Evolutionary conservation across 2,113 vertebrate genomes (phyloP), one percentile per base, ranked within the genome.

Genomic region (Electrona antarctica): DNA sequence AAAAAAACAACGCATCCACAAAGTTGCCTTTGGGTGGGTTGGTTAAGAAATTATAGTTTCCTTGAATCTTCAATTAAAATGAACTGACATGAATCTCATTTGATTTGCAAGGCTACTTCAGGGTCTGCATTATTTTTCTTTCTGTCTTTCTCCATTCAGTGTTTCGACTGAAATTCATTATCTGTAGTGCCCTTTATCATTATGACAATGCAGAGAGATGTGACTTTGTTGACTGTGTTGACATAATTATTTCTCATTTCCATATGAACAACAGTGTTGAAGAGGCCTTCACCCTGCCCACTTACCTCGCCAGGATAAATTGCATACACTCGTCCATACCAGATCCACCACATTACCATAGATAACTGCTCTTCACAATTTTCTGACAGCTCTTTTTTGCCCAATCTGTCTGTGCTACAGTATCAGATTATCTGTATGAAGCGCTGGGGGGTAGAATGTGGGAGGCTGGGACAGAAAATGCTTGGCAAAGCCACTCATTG

Each of bases 211-310:
- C 74, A 29, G 61, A 75, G 83, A 76, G 81, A 80, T 71, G 75
- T 78, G 71, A 73, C 71, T 41, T 41, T 41, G 67, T 77, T 78
- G 85, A 89, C 83, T 73, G 79, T 77, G 71, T 84, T 77, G 80
- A 87, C 85, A 90, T 87, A 72, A 87, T 90, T 83, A 87, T 61
- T 69, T 71, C 83, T 89, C 77, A 89, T 90, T 88, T 87, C 83
- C 85, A 90, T 85, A 73, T 75, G 66, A 88, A 87, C 60, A 71
- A 69, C 69, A 51, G 67, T 0, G 9, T 59, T 80, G 78, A 80
- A 80, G 80, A 85, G 74, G 81, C 74, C 84, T 87, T 85, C 82
- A 79, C 77, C 79, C 64, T 80, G 73, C 72, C 70, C 73, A 77
- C 78, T 78, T 85, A 79, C 75, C 71, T 85, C 73, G 77, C 60